Percentiles rank a stretch among this genome's conserved stretches.
Evolutionary conservation across 2,113 vertebrate species (phyloP).

Genomic region (Bothrops jararaca): DNA sequence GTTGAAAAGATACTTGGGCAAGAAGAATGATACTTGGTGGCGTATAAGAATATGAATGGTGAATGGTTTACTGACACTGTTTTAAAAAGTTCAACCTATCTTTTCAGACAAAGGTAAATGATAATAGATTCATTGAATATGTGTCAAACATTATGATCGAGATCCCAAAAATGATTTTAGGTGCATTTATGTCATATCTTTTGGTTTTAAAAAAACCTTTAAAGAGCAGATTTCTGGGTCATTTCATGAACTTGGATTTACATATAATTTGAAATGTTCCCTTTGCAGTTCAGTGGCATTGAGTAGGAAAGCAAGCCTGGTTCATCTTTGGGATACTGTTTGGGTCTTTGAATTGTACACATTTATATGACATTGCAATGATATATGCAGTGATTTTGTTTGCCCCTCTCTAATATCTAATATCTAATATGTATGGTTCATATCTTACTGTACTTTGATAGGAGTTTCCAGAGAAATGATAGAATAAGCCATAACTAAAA

Average conservation of each 20-base stretch:
- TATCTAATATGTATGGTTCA: background rate
- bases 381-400: background rate
- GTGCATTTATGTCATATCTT: background rate
- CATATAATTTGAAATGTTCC: background rate
- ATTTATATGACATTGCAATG: background rate
- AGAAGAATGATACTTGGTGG: background rate
- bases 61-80: background rate
- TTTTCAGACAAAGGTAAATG: background rate
- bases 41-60: background rate
- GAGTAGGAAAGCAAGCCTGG: background rate
- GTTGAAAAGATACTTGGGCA: background rate
- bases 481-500: slow-evolving; percentile 28
- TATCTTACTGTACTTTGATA: background rate
- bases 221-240: rapidly evolving
- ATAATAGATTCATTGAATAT: background rate
- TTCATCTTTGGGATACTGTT: background rate
- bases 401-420: background rate
- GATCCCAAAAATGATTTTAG: background rate
- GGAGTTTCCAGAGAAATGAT: background rate
- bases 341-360: background rate
- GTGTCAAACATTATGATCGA: background rate
- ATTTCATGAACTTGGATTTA: background rate
- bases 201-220: background rate
- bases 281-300: background rate
- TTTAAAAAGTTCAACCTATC: background rate